Conservation (phyloP, 2,113 vertebrate species). For the Xyrauchen texanus region DNA sequence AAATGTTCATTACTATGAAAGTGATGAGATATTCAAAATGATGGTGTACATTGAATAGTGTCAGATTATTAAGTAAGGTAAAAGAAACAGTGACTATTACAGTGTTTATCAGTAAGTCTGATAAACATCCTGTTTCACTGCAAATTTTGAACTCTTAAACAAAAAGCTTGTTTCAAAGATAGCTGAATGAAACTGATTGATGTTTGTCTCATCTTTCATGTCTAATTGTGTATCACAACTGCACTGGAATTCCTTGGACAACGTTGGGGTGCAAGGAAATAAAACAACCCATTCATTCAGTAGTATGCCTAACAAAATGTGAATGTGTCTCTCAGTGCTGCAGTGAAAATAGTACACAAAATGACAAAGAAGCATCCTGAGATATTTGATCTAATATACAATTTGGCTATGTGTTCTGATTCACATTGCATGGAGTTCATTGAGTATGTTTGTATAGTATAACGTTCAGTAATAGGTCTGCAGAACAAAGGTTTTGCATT, state of each 20-base stretch:
- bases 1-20: conserved; percentile 63
- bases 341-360: conserved; percentile 47
- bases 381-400: conserved; percentile 72
- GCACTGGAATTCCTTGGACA: too few species aligned
- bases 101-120: too few species aligned
- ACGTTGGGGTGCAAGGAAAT: too few species aligned
- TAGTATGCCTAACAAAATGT: too few species aligned
- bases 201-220: too few species aligned
- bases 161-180: neutral
- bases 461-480: conserved; percentile 44
- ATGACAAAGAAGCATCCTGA: conserved; percentile 75
- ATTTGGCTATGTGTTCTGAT: conserved; percentile 71
- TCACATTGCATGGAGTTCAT: conserved; percentile 47
- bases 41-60: conserved; percentile 55
- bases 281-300: too few species aligned
- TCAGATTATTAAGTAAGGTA: conserved; percentile 52
- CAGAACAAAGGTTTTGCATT: conserved; percentile 35
- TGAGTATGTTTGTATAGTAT: conserved; percentile 11
- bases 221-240: too few species aligned
- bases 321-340: neutral
- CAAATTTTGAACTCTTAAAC: neutral
- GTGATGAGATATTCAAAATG: conserved; percentile 34
- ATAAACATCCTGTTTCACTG: conserved; percentile 12
- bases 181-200: neutral
- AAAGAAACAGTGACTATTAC: too few species aligned